phyloP scores from a whole-genome alignment of 2,113 vertebrate genomes.

The Eubucco bourcierii region DNA sequence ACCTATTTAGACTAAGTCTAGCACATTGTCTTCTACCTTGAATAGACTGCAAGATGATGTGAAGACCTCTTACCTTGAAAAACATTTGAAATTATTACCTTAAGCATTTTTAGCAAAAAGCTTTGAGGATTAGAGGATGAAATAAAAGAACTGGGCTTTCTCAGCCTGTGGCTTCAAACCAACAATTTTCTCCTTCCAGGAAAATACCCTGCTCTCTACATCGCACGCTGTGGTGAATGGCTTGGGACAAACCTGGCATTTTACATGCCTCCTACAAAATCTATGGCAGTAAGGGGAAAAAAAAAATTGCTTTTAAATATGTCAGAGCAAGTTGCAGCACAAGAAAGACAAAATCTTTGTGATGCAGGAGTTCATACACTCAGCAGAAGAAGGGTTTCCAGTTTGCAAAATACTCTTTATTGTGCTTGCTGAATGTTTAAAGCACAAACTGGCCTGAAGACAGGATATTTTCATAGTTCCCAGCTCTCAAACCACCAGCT shows the following conservation, averaged over 20 bases:
- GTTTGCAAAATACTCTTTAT: not conserved
- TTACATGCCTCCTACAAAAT: not conserved
- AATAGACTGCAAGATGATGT: not conserved
- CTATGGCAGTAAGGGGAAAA: not conserved
- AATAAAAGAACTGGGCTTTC: not conserved
- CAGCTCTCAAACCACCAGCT: not conserved
- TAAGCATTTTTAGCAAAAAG: not conserved
- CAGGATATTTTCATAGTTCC: not conserved
- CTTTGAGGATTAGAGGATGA: not conserved
- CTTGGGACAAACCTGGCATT: not conserved
- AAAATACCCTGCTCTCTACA: not conserved
- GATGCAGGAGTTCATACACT: not conserved
- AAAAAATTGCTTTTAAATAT: not conserved
- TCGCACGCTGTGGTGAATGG: not conserved
- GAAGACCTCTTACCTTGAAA: not conserved
- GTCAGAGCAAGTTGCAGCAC: not conserved
- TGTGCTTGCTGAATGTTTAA: not conserved
- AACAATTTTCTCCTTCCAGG: not conserved
- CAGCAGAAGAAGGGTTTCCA: not conserved
- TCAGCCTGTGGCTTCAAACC: not conserved
- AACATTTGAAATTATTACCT: not conserved
- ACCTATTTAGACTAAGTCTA: not conserved
- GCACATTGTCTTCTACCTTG: not conserved
- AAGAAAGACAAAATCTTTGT: not conserved
- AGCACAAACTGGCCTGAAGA: not conserved